Base-by-base conservation (phyloP, 1,140 invertebrate genomes). In the Papilio machaon region DNA sequence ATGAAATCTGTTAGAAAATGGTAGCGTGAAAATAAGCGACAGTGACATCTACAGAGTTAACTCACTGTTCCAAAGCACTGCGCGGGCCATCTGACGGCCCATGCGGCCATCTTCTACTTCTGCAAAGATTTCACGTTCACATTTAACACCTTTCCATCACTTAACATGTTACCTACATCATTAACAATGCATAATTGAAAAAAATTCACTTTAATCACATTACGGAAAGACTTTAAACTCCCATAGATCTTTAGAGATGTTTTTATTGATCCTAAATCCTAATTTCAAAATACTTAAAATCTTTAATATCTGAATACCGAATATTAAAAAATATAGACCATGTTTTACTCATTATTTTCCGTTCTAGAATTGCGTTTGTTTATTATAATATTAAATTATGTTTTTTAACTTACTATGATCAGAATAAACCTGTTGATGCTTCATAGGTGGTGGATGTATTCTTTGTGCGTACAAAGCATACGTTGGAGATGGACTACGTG, bases 31-130 rank as follows among this genome's bases (percentile, higher is more conserved):
- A 81, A 78, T 58, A 90, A 91, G 87, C 87, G 84, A 90, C 85
- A 87, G 85, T 54, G 85, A 85, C 85, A 87, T 86, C 85, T 87
- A 88, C 83, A 79, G 60, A 67, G 52, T 73, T 77, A 89, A 96
- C 97, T 97, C 95, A 97, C 97, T 97, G 95, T 97, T 97, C 97
- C 97, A 97, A 85, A 97, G 96, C 86, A 97, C 97, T 84, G 96
- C 96, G 90, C 97, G 95, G 85, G 96, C 95, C 95, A 97, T 97
- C 89, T 97, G 96, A 91, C 96, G 96, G 91, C 96, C 95, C 93
- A 96, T 96, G 85, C 96, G 95, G 91, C 96, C 96, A 92, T 97
- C 97, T 91, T 97, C 97, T 92, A 97, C 96, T 95, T 97, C 97
- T 97, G 95, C 86, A 96, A 96, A 95, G 94, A 94, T 95, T 87